Conservation (phyloP, 2,113 vertebrate species). For the Ophthalmolycus amberensis region DNA sequence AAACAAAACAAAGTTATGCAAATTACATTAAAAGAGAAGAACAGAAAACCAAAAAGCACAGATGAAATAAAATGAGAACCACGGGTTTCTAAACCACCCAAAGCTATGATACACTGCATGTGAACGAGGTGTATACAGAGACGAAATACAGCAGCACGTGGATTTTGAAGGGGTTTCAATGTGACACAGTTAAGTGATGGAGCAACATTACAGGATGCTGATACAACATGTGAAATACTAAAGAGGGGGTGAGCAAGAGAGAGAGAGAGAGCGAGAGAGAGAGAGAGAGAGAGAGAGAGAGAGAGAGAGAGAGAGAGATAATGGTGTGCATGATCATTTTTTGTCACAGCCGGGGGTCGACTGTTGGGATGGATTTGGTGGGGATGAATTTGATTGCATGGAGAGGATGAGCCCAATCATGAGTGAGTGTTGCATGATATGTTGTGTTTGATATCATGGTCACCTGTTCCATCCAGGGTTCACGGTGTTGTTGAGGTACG, state of each 20-base stretch:
- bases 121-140: constrained; percentile 44
- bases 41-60: constrained; percentile 61
- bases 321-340: constrained; percentile 69
- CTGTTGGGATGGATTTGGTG: constrained; percentile 46
- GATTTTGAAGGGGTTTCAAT: constrained; percentile 18
- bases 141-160: constrained; percentile 41
- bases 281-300: constrained; percentile 34
- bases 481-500: background rate
- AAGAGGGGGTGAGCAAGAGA: constrained; percentile 40
- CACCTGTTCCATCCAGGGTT: constrained; percentile 19
- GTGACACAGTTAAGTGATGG: constrained; percentile 29
- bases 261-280: constrained; percentile 29
- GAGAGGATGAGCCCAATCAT: constrained; percentile 29
- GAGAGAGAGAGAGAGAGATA: constrained; percentile 45
- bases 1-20: constrained; percentile 67
- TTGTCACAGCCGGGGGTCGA: constrained; percentile 51
- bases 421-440: constrained; percentile 29
- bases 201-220: constrained; percentile 21
- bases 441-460: constrained; percentile 19
- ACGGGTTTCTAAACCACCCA: constrained; percentile 49
- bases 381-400: constrained; percentile 50
- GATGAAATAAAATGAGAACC: constrained; percentile 51
- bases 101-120: constrained; percentile 60
- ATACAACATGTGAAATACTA: constrained; percentile 11
- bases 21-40: constrained; percentile 54